Conservation (phyloP, 2,113 vertebrate genomes). For the Myotis yumanensis region DNA sequence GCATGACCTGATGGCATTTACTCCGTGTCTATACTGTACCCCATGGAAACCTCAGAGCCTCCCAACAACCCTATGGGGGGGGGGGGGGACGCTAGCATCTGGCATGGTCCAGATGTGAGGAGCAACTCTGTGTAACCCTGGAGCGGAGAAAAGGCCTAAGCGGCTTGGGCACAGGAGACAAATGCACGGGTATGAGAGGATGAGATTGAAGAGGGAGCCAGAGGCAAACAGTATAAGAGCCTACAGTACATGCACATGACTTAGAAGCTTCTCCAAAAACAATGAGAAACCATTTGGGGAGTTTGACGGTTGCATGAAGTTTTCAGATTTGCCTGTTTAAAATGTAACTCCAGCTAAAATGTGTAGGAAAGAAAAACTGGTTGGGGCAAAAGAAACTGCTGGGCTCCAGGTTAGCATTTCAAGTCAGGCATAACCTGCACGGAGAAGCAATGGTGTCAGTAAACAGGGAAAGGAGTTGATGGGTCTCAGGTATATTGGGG, state of each 20-base stretch:
- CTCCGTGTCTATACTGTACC: not conserved
- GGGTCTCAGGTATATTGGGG: not conserved
- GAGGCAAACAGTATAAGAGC: not conserved
- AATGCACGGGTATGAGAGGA: not conserved
- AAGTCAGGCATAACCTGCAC: not conserved
- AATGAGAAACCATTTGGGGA: not conserved
- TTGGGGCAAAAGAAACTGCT: not conserved
- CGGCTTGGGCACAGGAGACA: not conserved
- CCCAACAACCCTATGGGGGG: not conserved
- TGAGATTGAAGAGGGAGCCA: not conserved
- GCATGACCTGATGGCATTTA: not conserved
- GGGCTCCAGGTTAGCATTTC: not conserved
- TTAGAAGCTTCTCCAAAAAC: not conserved
- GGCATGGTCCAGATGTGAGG: not conserved
- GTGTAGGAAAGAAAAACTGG: not conserved
- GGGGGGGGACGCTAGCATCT: not conserved
- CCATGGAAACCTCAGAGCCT: not conserved
- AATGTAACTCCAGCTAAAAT: not conserved
- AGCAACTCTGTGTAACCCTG: not conserved
- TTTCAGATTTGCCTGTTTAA: not conserved
- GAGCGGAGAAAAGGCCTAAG: not conserved
- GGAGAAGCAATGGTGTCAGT: not conserved
- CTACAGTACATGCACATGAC: not conserved
- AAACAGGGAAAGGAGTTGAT: not conserved
- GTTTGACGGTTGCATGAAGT: not conserved